These are phyloP conservation scores for Loripinus fragilis DNA, from an alignment of 2,888 invertebrate species.

Conservation along the genomic window DNA sequence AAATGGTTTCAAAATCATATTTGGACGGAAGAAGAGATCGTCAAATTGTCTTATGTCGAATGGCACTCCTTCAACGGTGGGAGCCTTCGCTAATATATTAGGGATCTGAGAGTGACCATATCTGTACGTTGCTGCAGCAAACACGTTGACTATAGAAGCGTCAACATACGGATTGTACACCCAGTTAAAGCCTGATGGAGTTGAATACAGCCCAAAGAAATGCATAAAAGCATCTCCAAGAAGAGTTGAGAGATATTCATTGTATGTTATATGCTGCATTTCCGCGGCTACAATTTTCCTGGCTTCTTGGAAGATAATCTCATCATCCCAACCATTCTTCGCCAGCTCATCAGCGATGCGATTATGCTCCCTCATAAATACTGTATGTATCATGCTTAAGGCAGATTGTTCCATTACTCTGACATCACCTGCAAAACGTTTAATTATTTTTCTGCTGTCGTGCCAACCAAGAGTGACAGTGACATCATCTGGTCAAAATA, in stretches of 20 bases:
- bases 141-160: slow-evolving; percentile 7
- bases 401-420: slow-evolving; percentile 65
- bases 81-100: not conserved
- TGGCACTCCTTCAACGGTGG: not conserved
- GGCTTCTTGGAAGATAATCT: slow-evolving; percentile 87
- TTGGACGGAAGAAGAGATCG: not conserved
- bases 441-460: too few species aligned
- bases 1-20: not conserved
- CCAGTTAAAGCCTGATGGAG: not conserved
- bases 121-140: slow-evolving; percentile 5
- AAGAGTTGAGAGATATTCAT: slow-evolving; percentile 85
- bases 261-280: slow-evolving; percentile 76
- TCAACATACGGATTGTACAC: slow-evolving; percentile 1
- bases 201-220: not conserved
- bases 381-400: slow-evolving; percentile 57
- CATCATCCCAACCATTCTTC: slow-evolving; percentile 86
- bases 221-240: slow-evolving; percentile 85
- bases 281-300: slow-evolving; percentile 85
- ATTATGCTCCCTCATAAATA: slow-evolving; percentile 67
- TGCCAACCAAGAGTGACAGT: too few species aligned
- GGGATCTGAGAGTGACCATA: slow-evolving; percentile 5
- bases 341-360: slow-evolving; percentile 48
- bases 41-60: not conserved
- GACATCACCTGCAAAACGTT: slow-evolving; percentile 54
- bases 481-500: too few species aligned